Conservation (phyloP, 92 coral and sea anemone genomes). For the Porites lobata region DNA sequence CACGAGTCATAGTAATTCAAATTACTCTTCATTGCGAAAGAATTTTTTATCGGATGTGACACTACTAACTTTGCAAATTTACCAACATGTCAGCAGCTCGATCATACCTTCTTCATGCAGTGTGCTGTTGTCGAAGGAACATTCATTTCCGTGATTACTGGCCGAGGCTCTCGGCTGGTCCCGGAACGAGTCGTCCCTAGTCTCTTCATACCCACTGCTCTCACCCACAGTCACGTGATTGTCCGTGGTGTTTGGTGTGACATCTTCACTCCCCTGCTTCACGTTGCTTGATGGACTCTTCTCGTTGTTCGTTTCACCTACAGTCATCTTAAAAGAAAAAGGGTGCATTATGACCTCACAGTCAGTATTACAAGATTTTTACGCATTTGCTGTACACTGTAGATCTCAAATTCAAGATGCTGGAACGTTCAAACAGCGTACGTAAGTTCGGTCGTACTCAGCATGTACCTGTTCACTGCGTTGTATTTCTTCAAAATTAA, state of each 20-base stretch:
- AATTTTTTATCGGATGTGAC: too few species aligned
- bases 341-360: too few species aligned
- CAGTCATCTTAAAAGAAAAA: neutral
- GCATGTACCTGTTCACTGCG: neutral
- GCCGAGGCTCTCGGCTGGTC: slow-evolving; percentile 45
- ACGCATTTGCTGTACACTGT: too few species aligned
- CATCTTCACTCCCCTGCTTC: neutral
- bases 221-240: slow-evolving; percentile 47
- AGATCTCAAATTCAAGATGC: too few species aligned
- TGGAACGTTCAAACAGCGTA: too few species aligned
- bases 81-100: neutral
- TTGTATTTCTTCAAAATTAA: neutral
- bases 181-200: slow-evolving; percentile 27
- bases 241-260: neutral
- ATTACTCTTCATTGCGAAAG: too few species aligned
- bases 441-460: neutral
- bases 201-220: slow-evolving; percentile 36
- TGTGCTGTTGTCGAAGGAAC: neutral
- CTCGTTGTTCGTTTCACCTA: neutral
- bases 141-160: slow-evolving; percentile 3
- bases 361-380: too few species aligned
- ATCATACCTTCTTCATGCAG: neutral
- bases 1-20: too few species aligned
- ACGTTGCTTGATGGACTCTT: neutral
- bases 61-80: neutral